These are phyloP conservation scores for Drosophila yakuba DNA, from an alignment of 1,140 invertebrate genomes.

Conservation along the genomic window DNA sequence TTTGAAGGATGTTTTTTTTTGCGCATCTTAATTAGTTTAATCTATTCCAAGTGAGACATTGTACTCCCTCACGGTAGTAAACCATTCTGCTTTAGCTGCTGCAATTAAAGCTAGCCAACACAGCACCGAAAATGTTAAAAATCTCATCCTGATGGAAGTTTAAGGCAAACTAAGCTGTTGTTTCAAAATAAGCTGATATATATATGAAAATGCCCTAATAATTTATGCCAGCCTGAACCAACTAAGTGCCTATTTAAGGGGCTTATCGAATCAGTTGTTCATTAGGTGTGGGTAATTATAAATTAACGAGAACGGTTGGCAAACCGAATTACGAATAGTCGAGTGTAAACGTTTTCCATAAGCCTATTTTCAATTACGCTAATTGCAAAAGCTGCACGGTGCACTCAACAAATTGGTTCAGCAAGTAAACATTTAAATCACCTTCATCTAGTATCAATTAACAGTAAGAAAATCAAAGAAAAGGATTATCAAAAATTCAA, in stretches of 20 bases:
- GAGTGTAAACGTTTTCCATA: neutral
- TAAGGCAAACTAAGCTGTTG: neutral
- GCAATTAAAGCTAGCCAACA: neutral
- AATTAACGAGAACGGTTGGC: neutral
- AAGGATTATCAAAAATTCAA: too few species aligned
- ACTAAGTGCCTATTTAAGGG: neutral
- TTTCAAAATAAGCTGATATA: neutral
- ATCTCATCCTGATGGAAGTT: neutral
- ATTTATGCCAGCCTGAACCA: neutral
- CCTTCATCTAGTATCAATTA: too few species aligned
- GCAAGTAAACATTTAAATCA: neutral
- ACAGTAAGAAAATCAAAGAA: too few species aligned
- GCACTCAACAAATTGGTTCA: neutral
- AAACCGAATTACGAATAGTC: conserved; percentile 1
- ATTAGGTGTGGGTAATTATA: neutral
- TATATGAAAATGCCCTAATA: neutral
- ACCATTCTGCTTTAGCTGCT: neutral
- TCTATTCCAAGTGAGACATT: too few species aligned
- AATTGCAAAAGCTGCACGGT: conserved; percentile 5
- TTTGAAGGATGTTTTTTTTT: too few species aligned
- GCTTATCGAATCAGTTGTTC: neutral
- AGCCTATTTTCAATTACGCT: conserved; percentile 15
- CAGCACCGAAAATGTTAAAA: neutral
- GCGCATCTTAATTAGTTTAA: too few species aligned
- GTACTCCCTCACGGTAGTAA: neutral